A percentile compares a stretch with the other conserved stretches of the same genome.
These are phyloP conservation scores for Microcebus griseorufus DNA, from an alignment of 2,113 vertebrate species.

Conservation along the genomic window DNA sequence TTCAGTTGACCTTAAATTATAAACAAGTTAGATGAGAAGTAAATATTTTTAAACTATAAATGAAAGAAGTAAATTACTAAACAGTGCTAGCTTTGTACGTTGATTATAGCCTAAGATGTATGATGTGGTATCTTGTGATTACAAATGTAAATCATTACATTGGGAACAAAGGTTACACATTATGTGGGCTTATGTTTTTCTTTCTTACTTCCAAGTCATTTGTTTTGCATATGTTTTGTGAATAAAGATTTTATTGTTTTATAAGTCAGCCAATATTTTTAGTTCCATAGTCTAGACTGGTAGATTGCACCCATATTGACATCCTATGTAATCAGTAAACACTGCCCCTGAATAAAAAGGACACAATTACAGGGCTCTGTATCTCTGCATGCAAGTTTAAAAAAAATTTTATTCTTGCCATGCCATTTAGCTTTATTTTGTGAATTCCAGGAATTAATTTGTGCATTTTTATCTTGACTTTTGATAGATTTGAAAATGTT, in stretches of 20 bases:
- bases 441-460: background rate
- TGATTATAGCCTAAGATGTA: background rate
- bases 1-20: background rate
- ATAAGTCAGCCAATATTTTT: background rate
- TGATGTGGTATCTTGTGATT: background rate
- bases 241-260: background rate
- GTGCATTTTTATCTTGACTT: background rate
- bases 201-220: background rate
- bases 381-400: background rate
- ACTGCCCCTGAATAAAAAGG: background rate
- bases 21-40: background rate
- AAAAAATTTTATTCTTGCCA: background rate
- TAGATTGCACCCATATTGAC: background rate
- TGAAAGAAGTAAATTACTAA: background rate
- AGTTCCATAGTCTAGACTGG: background rate
- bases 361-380: background rate
- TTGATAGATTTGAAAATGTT: background rate
- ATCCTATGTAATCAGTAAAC: background rate
- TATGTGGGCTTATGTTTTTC: background rate
- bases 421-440: background rate
- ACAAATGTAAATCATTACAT: background rate
- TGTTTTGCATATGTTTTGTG: background rate
- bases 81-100: background rate
- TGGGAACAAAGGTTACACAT: background rate
- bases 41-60: background rate